A percentile compares a stretch with the other conserved stretches of the same genome.
Conservation (phyloP, 2,113 vertebrate genomes). For the Oncorhynchus keta region DNA sequence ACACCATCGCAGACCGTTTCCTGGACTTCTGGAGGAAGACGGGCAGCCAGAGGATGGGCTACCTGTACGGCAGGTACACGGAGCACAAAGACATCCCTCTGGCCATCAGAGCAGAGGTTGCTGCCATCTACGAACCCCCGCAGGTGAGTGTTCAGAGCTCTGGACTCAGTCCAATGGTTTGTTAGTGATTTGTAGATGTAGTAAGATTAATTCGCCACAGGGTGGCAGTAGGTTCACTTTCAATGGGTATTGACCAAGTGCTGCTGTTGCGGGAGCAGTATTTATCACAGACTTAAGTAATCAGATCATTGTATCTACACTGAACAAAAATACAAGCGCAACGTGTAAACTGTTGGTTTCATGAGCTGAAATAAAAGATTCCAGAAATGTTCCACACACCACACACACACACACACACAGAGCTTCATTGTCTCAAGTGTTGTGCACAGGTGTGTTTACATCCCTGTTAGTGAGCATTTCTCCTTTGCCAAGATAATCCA, state of each 20-base stretch:
- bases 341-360: no score
- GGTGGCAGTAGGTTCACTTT: neutral
- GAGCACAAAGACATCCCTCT: conserved; percentile 98
- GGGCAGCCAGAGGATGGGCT: conserved; percentile 92
- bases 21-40: conserved; percentile 99
- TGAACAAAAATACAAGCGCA: neutral
- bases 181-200: neutral
- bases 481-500: no score
- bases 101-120: conserved; percentile 93
- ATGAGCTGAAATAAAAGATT: no score
- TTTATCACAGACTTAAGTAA: neutral
- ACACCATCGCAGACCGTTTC: conserved; percentile 97
- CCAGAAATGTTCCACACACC: no score
- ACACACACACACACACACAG: no score
- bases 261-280: neutral
- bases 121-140: conserved; percentile 95
- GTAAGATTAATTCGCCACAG: neutral
- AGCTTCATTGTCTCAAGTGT: neutral
- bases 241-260: neutral
- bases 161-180: neutral
- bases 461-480: no score
- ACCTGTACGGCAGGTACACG: conserved; percentile 90
- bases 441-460: neutral
- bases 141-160: conserved; percentile 76
- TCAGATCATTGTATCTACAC: neutral